phyloP scores from a whole-genome alignment of 1,140 invertebrate genomes.

The Megalonaias nervosa region DNA sequence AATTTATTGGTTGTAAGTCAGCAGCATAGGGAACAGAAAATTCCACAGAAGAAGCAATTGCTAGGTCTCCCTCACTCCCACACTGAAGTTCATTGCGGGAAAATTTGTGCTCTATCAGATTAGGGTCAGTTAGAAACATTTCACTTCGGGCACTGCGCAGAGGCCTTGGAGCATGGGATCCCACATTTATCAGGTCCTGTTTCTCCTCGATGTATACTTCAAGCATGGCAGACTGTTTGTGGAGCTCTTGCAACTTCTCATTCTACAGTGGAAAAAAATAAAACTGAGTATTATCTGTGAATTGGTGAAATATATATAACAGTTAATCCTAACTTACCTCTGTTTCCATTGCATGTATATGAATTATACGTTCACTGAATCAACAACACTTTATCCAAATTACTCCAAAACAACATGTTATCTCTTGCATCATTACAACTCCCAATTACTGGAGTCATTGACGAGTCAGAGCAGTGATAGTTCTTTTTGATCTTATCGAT shows the following conservation, averaged over 20 bases:
- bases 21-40: conserved; percentile 1
- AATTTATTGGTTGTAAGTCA: conserved; percentile 26
- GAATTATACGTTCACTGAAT: no score
- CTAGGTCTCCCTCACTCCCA: conserved; percentile 37
- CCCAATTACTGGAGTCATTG: no score
- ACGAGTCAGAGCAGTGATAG: no score
- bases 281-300: neutral
- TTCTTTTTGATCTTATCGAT: no score
- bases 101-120: conserved; percentile 11
- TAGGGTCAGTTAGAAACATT: conserved; percentile 30
- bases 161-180: conserved; percentile 39
- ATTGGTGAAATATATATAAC: no score
- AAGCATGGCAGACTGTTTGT: conserved; percentile 53
- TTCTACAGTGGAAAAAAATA: conserved; percentile 34
- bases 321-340: no score
- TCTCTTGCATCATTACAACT: no score
- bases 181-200: conserved; percentile 52
- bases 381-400: no score
- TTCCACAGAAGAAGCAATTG: conserved; percentile 16
- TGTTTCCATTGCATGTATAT: no score
- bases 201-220: conserved; percentile 63
- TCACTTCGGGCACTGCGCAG: conserved; percentile 57
- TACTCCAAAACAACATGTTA: no score
- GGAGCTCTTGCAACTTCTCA: conserved; percentile 46
- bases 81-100: conserved; percentile 31